phyloP scores from a whole-genome alignment of 2,888 invertebrate genomes.

The Caenorhabditis sp. region DNA sequence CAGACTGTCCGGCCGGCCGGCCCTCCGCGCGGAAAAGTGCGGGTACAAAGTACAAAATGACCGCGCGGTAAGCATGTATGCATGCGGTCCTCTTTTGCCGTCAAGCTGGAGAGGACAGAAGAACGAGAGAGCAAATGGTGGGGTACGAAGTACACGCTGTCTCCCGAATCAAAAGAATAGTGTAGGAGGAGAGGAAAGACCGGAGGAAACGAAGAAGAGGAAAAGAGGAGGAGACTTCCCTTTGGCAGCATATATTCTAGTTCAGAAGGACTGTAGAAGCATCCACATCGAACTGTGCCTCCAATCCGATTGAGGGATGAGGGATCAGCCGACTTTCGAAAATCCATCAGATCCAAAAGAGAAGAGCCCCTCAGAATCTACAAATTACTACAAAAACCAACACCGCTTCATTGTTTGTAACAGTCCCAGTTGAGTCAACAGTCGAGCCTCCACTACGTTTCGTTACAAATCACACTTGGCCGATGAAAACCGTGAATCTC shows the following conservation, averaged over 20 bases:
- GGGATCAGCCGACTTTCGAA: background rate
- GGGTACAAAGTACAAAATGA: conserved; percentile 45
- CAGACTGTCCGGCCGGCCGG: background rate
- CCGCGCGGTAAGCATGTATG: conserved; percentile 49
- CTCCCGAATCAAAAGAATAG: background rate
- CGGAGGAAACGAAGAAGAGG: background rate
- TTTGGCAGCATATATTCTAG: conserved; percentile 27
- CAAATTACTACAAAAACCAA: background rate
- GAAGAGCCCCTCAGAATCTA: no score
- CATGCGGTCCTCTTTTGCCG: conserved; percentile 15
- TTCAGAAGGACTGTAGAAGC: conserved; percentile 2
- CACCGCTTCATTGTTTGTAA: background rate
- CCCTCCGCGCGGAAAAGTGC: background rate
- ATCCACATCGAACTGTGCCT: background rate
- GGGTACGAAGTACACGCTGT: conserved; percentile 47
- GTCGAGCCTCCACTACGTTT: no score
- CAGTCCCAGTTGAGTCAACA: conserved; percentile 20
- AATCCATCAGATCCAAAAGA: background rate
- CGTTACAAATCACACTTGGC: no score
- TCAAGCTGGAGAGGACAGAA: conserved; percentile 42
- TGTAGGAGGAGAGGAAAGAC: background rate
- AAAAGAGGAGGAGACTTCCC: conserved; percentile 1
- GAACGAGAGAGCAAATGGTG: conserved; percentile 35
- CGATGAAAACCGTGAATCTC: no score
- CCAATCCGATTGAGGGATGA: background rate